Evolutionary conservation across 2,888 invertebrate species (phyloP), one percentile per base, ranked within the genome.

Genomic region (Drosophila vallismaia): DNA sequence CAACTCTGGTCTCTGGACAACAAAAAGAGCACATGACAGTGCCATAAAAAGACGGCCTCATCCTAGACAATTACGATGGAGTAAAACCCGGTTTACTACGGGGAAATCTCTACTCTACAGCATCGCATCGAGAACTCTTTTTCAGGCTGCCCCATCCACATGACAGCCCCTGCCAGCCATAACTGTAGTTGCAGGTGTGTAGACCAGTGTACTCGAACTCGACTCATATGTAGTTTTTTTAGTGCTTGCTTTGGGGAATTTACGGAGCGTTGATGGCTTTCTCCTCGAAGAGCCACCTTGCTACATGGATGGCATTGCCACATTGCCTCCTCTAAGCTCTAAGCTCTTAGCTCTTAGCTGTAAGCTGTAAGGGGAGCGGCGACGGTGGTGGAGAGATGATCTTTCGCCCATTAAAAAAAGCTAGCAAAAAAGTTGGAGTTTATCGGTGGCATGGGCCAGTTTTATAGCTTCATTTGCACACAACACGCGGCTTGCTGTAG

Each of bases 381-480:
- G 29, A n/a, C n/a, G n/a, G n/a, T 29, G 29, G 33, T 36, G n/a
- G 31, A 36, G 36, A 57, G 70, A 36, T 31, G 50, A 67, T 71
- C 44, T 67, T 31, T 67, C 7, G 71, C 14, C 62, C 53, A 70
- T 81, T 81, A 84, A 80, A 80, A 77, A 71, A 56, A 64, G 69
- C 79, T 66, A 79, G 45, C 36, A 50, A 68, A 45, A 46, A 60
- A 1, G 48, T 77, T 77, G 75, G 66, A 62, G 69, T 77, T 79
- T 80, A 77, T 75, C 70, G 68, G 76, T 59, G 79, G 74, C 75
- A 78, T 76, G 86, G 83, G 77, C 77, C 79, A 86, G 53, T 77
- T 79, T 81, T 86, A 86, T 81, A 74, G 87, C 81, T 84, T 84
- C 76, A 84, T 82, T 86, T 82, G 76, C 73, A 60, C 76, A 70